phyloP scores from a whole-genome alignment of 2,113 vertebrate genomes.

The Rhinoptilus africanus region DNA sequence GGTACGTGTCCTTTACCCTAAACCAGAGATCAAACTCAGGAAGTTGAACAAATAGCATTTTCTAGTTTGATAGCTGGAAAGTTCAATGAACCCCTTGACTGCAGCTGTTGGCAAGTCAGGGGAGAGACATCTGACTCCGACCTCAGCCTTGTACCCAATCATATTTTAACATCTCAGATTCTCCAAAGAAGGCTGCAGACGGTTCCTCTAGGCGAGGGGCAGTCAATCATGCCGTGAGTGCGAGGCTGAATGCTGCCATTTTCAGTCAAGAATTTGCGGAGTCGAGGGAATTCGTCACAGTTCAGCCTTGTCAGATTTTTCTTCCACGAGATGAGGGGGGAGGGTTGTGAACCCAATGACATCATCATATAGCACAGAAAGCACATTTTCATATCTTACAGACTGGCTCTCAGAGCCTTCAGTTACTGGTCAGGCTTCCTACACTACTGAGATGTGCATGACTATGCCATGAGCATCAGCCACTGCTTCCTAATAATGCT shows the following conservation, averaged over 20 bases:
- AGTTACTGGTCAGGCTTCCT: background rate
- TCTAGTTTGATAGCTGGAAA: background rate
- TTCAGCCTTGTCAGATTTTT: background rate
- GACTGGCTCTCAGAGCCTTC: background rate
- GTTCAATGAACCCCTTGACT: background rate
- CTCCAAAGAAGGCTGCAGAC: background rate
- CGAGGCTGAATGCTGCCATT: background rate
- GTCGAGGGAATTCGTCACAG: background rate
- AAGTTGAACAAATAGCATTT: constrained; percentile 3
- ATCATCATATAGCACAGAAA: background rate
- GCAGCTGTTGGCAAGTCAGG: background rate
- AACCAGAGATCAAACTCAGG: background rate
- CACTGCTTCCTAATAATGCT: background rate
- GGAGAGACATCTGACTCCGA: background rate
- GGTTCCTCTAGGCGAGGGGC: background rate
- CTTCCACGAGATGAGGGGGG: background rate
- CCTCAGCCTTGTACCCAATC: background rate
- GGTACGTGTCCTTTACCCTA: background rate
- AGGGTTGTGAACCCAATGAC: background rate
- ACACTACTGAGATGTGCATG: background rate
- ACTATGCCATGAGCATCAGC: background rate
- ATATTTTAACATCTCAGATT: background rate
- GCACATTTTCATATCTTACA: background rate
- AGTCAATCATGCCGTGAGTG: background rate
- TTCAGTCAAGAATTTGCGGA: background rate